Evolutionary conservation across 2,888 invertebrate genomes (phyloP).

Genomic region (Notodonta dromedarius): DNA sequence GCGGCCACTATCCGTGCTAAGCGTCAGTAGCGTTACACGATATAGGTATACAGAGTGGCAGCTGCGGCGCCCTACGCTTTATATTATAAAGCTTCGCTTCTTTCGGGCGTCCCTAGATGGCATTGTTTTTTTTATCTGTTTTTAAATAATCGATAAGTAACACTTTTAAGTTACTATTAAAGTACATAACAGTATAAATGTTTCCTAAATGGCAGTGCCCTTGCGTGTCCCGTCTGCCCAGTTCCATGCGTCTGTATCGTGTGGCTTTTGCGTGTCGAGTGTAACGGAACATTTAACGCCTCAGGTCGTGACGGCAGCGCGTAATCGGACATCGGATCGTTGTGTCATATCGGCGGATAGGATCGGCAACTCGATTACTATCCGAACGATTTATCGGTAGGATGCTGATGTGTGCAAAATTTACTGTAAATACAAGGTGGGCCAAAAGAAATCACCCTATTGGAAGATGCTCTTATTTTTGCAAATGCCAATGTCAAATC

Average conservation of each 20-base stretch:
- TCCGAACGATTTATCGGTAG: not conserved
- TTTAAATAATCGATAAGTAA: too few species aligned
- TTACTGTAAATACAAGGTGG: not conserved
- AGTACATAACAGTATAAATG: not conserved
- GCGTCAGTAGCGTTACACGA: too few species aligned
- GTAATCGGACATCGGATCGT: slow-evolving; percentile 57
- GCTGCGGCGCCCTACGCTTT: too few species aligned
- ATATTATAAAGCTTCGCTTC: too few species aligned
- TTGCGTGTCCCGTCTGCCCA: not conserved
- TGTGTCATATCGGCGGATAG: slow-evolving; percentile 49
- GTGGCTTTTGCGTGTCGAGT: slow-evolving; percentile 54
- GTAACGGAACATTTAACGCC: slow-evolving; percentile 56
- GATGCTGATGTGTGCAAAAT: not conserved
- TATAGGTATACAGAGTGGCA: too few species aligned
- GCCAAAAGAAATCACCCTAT: too few species aligned
- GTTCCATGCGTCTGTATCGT: not conserved
- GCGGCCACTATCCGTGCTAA: too few species aligned
- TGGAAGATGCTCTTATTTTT: too few species aligned
- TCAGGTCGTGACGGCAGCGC: slow-evolving; percentile 50
- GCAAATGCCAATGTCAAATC: too few species aligned
- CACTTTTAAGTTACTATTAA: not conserved
- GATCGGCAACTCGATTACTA: not conserved
- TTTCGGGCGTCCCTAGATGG: too few species aligned
- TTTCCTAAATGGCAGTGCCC: not conserved
- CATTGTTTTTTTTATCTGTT: too few species aligned